A percentile compares a stretch with the other conserved stretches of the same genome.
phyloP scores from a whole-genome alignment of 35 echinoderm and acorn worm species.

The Apostichopus parvimensis region DNA sequence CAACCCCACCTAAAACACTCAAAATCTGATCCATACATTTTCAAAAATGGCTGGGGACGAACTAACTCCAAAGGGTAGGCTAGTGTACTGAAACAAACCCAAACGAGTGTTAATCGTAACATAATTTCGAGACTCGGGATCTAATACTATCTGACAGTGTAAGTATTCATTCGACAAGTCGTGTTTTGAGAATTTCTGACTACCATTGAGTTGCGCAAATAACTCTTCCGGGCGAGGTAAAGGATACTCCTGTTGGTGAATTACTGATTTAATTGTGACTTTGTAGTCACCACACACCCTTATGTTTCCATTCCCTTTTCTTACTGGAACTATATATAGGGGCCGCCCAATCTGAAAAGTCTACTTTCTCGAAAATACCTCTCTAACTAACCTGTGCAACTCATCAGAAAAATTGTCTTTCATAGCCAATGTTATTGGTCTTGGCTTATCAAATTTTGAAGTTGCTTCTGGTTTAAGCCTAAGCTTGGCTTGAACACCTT shows the following conservation, averaged over 20 bases:
- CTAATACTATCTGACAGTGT: constrained; percentile 43
- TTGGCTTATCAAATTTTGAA: constrained; percentile 33
- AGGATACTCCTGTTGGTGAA: constrained; percentile 65
- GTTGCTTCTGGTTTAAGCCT: neutral
- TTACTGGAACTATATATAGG: constrained; percentile 72
- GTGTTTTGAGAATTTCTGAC: constrained; percentile 28
- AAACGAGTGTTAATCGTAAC: constrained; percentile 49
- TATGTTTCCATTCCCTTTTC: constrained; percentile 49
- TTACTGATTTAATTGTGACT: constrained; percentile 62
- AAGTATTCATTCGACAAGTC: constrained; percentile 49
- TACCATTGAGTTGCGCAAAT: constrained; percentile 51
- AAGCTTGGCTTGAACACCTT: constrained; percentile 34
- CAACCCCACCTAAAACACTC: constrained; percentile 40
- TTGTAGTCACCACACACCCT: constrained; percentile 76
- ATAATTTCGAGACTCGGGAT: constrained; percentile 17
- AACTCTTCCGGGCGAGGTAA: constrained; percentile 51
- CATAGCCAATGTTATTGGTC: neutral
- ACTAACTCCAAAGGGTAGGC: constrained; percentile 57
- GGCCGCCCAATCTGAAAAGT: constrained; percentile 57
- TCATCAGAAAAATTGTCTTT: constrained; percentile 27
- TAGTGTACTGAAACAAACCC: constrained; percentile 38
- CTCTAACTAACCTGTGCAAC: constrained; percentile 3
- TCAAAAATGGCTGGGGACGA: constrained; percentile 52
- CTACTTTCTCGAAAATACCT: constrained; percentile 40
- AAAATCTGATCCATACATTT: constrained; percentile 51